A percentile compares a stretch with the other conserved stretches of the same genome.
Conservation (phyloP, 2,888 invertebrate genomes). For the Phragmatobia fuliginosa region DNA sequence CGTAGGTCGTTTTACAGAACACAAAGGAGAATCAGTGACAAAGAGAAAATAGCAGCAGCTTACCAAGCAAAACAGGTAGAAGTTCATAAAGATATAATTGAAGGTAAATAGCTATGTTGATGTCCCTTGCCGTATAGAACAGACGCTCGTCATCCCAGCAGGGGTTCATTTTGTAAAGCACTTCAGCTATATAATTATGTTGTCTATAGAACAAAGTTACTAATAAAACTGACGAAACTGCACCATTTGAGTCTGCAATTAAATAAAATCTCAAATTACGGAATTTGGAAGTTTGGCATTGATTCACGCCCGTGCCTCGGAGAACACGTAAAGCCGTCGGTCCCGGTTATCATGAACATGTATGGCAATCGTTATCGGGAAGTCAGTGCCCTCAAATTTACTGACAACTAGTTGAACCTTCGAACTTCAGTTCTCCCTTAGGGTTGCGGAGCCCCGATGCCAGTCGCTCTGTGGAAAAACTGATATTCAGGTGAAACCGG, state of each 20-base stretch:
- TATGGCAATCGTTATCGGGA: too few relatives aligned
- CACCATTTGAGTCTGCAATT: slow-evolving; percentile 22
- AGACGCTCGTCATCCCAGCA: slow-evolving; percentile 38
- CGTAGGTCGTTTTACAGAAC: too few relatives aligned
- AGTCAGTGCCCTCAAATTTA: too few relatives aligned
- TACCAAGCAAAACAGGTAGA: slow-evolving; percentile 30
- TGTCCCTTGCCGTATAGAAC: slow-evolving; percentile 32
- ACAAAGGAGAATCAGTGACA: neutral
- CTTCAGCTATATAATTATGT: slow-evolving; percentile 33
- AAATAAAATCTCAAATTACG: neutral
- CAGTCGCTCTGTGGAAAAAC: too few relatives aligned
- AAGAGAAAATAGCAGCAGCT: neutral
- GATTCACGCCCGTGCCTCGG: too few relatives aligned
- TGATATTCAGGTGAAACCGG: too few relatives aligned
- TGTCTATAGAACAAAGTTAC: slow-evolving; percentile 23
- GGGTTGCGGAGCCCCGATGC: too few relatives aligned
- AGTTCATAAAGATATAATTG: slow-evolving; percentile 33
- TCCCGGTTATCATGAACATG: too few relatives aligned
- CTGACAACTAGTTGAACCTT: too few relatives aligned
- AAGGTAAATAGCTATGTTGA: slow-evolving; percentile 31
- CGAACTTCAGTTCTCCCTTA: too few relatives aligned
- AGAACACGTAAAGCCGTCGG: too few relatives aligned
- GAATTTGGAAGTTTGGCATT: too few relatives aligned
- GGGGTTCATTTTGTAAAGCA: slow-evolving; percentile 30
- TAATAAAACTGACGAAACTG: slow-evolving; percentile 12